These are phyloP conservation scores for Porites cylindrica DNA, from an alignment of 92 coral and sea anemone species.

Conservation along the genomic window DNA sequence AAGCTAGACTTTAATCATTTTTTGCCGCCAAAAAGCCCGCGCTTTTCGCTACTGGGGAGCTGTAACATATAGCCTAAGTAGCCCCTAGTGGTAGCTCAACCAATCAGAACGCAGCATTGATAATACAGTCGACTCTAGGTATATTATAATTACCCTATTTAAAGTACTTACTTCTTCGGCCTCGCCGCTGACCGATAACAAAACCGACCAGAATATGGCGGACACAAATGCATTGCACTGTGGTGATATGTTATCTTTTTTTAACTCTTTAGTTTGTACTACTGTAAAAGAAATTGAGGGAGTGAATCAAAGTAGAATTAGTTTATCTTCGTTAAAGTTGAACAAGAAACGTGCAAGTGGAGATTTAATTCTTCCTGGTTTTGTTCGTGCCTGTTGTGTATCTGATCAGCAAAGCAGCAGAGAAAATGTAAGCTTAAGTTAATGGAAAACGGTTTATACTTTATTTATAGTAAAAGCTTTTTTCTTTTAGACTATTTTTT, in stretches of 20 bases:
- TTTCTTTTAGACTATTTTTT: background rate
- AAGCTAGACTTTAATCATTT: too few relatives aligned
- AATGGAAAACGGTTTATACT: background rate
- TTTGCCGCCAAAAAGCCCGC: too few relatives aligned
- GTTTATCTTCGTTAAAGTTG: background rate
- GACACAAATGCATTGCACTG: background rate
- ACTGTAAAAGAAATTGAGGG: slow-evolving; percentile 11
- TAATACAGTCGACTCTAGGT: too few relatives aligned
- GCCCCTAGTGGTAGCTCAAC: too few relatives aligned
- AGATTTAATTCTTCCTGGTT: slow-evolving; percentile 56
- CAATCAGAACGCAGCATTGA: too few relatives aligned
- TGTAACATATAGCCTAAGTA: too few relatives aligned
- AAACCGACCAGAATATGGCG: background rate
- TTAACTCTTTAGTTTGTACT: slow-evolving; percentile 13
- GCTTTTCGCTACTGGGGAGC: too few relatives aligned
- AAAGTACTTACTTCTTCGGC: too few relatives aligned
- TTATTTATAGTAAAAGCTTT: background rate
- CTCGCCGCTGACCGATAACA: too few relatives aligned
- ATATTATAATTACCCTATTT: too few relatives aligned
- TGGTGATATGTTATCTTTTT: background rate
- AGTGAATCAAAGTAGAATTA: background rate
- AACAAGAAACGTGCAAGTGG: slow-evolving; percentile 42
- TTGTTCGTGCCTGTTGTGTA: slow-evolving; percentile 19
- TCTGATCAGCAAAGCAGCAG: background rate
- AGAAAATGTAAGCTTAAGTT: background rate